Evolutionary conservation across 2,113 vertebrate genomes (phyloP), one percentile per base, ranked within the genome.

Genomic region (Eclectus roratus): DNA sequence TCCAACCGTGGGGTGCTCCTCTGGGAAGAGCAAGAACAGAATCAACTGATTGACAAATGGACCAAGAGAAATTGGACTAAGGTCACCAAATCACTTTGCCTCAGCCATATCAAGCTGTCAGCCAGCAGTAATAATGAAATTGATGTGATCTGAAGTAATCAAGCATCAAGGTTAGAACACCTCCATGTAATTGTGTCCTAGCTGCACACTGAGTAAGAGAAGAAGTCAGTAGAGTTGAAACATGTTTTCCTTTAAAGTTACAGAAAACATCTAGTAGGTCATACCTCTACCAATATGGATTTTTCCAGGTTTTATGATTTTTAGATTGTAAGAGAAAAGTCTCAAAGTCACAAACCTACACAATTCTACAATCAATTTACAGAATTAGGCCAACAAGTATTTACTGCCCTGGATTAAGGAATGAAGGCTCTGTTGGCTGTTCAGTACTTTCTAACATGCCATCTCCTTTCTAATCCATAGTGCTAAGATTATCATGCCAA

Each of bases 141-240:
- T 5, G 20, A 49, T 23, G 65, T 81, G 17, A 50, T 70, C 7
- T 55, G 69, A 44, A 35, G 28, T 13, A 50, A 61, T 52, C 12
- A 23, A 81, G 53, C 25, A 44, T 1, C 46, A 25, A 17, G 82
- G 76, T 39, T 60, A 35, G 29, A 88, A 74, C 25, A 20, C 24
- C 53, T 64, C 44, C 17, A 2, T 0, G 1, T 44, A 76, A 20
- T 17, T 0, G 0, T 1, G 17, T 46, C 56, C 35, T 9, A 35
- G 28, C 53, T 37, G 27, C 1, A 1, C 2, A 2, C 21, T 19
- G 20, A 49, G 41, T 12, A 28, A 74, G 33, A 55, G 17, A 31
- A 11, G 7, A 60, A 72, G 69, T 2, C 33, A 68, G 28, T 10
- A 6, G 28, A 69, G 17, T 5, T 56, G 17, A 76, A 41, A 23